Percentiles rank a stretch among this genome's conserved stretches.
phyloP scores from a whole-genome alignment of 2,888 invertebrate genomes.

The Ochropleura leucogaster region DNA sequence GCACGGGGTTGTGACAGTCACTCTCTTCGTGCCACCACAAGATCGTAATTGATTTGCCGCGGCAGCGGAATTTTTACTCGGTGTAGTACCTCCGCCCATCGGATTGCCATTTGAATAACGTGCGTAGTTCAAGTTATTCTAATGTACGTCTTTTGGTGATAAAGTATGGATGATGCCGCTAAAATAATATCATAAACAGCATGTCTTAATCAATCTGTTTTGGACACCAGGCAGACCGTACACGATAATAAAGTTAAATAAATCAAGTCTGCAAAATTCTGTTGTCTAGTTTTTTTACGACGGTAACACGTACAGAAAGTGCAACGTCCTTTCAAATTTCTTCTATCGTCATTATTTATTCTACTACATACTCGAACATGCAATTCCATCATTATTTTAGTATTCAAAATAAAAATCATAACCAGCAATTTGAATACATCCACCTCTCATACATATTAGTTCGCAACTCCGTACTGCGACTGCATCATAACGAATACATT shows the following conservation, averaged over 20 bases:
- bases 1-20: too few species aligned
- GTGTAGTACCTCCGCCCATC: background rate
- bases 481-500: conserved; percentile 59
- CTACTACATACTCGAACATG: background rate
- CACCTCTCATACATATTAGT: conserved; percentile 47
- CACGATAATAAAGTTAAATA: background rate
- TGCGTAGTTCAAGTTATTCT: too few species aligned
- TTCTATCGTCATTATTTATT: background rate
- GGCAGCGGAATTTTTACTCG: too few species aligned
- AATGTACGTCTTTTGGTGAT: background rate
- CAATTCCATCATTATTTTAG: background rate
- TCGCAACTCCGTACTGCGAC: conserved; percentile 37
- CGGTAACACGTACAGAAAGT: background rate
- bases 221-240: background rate
- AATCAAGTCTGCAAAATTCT: background rate
- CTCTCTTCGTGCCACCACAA: too few species aligned
- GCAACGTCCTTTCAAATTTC: background rate
- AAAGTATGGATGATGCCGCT: background rate
- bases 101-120: background rate
- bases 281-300: background rate
- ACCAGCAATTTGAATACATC: conserved; percentile 18
- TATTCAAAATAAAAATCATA: conserved; percentile 29
- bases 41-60: too few species aligned
- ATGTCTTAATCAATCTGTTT: background rate
- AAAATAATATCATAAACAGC: background rate